phyloP scores from a whole-genome alignment of 2,888 invertebrate genomes.

The Mantis religiosa region DNA sequence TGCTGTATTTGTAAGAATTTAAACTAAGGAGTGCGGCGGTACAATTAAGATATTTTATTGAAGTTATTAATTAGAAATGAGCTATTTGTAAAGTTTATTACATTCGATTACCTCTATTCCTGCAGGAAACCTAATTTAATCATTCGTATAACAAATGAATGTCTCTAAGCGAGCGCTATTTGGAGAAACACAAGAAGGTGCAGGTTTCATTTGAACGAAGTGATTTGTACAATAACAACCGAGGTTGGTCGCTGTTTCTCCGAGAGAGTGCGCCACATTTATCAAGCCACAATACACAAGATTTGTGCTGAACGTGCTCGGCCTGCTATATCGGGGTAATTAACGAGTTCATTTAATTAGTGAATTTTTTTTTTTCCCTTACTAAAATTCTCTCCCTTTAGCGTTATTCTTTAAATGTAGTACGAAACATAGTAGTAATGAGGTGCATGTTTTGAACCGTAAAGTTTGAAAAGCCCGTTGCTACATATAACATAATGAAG shows the following conservation, averaged over 20 bases:
- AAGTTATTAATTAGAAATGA: too few species aligned
- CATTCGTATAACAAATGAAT: too few species aligned
- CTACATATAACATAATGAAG: not conserved
- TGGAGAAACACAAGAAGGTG: too few species aligned
- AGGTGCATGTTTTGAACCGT: not conserved
- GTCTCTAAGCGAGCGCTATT: too few species aligned
- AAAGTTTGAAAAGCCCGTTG: not conserved
- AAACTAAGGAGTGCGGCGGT: too few species aligned
- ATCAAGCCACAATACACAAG: not conserved
- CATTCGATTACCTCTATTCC: too few species aligned
- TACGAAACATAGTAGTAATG: not conserved
- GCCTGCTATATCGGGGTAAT: not conserved
- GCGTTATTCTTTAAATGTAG: not conserved
- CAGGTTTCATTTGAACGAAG: too few species aligned
- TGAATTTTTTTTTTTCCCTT: not conserved
- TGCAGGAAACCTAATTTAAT: too few species aligned
- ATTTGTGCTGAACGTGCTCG: not conserved
- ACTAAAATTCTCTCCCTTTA: not conserved
- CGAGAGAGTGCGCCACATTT: not conserved
- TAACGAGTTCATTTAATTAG: not conserved
- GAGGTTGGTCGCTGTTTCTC: not conserved
- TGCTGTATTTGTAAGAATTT: too few species aligned
- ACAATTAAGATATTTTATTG: too few species aligned
- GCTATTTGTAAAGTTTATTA: too few species aligned
- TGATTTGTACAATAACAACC: not conserved